Evolutionary conservation across 2,113 vertebrate species (phyloP).

Genomic region (Gnathonemus echidnorhynchus): DNA sequence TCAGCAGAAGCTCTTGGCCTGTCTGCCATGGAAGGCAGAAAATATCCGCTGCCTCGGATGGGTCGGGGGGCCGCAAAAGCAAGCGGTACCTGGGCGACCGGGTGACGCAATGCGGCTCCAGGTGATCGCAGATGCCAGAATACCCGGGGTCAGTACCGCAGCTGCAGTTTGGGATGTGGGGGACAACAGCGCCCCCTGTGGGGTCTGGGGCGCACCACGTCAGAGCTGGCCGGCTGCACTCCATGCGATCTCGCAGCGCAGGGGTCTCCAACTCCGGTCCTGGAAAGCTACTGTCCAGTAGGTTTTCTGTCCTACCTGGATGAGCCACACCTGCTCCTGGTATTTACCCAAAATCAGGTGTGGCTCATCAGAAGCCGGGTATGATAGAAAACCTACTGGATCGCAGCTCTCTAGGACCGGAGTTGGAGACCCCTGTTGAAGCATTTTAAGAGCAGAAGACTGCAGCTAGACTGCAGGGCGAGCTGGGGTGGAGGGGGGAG

Average conservation of each 20-base stretch:
- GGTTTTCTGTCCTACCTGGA: not conserved
- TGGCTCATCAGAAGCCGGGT: not conserved
- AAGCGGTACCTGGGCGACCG: not conserved
- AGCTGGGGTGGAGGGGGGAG: not conserved
- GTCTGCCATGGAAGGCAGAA: not conserved
- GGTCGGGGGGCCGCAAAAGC: not conserved
- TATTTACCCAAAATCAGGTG: not conserved
- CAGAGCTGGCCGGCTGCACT: not conserved
- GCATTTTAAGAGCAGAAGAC: not conserved
- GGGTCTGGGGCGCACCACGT: not conserved
- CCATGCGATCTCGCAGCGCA: not conserved
- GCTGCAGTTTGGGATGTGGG: not conserved
- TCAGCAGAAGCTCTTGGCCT: not conserved
- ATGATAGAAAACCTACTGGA: not conserved
- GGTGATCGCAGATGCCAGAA: not conserved
- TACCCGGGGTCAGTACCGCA: not conserved
- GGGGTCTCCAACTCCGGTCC: not conserved
- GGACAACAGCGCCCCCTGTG: not conserved
- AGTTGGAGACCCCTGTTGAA: not conserved
- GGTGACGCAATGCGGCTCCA: not conserved
- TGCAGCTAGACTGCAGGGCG: not conserved
- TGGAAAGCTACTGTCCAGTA: not conserved
- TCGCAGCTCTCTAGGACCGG: not conserved
- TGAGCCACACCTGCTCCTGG: not conserved
- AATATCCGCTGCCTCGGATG: not conserved